A percentile compares a stretch with the other conserved stretches of the same genome.
Conservation (phyloP, 2,888 invertebrate genomes). For the Heliconius erato region DNA sequence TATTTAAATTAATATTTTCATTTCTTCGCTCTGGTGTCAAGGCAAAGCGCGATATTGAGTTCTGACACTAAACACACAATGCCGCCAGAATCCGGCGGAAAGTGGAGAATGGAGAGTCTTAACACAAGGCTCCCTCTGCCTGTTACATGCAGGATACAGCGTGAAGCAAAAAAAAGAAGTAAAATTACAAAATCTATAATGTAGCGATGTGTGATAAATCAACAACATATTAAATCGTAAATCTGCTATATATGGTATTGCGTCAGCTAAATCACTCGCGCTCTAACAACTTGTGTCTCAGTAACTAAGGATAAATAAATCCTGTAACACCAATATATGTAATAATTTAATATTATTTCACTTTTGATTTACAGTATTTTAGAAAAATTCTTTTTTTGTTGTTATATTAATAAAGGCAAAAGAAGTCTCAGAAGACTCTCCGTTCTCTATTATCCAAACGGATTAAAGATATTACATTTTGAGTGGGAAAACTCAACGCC, state of each 20-base stretch:
- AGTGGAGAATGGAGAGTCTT: no score
- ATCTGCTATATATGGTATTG: conserved; percentile 31
- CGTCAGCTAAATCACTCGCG: conserved; percentile 35
- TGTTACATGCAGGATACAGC: no score
- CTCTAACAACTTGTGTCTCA: conserved; percentile 35
- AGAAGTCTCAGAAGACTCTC: background rate
- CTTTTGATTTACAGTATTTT: background rate
- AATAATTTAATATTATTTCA: background rate
- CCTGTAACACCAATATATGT: conserved; percentile 25
- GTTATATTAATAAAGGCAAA: background rate
- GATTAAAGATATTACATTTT: background rate
- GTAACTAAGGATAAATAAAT: conserved; percentile 30
- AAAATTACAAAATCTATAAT: background rate
- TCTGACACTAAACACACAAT: no score
- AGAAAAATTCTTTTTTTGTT: background rate
- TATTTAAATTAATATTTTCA: no score
- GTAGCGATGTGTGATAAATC: conserved; percentile 21
- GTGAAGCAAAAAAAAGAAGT: no score
- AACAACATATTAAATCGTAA: conserved; percentile 37
- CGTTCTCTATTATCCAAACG: background rate
- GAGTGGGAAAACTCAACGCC: no score
- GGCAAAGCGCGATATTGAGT: no score
- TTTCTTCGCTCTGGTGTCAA: no score
- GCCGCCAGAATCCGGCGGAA: no score
- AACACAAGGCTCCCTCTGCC: no score